Percentiles rank a stretch among this genome's conserved stretches.
phyloP scores from a whole-genome alignment of 1,140 invertebrate genomes.

The Cardiocondyla obscurior region DNA sequence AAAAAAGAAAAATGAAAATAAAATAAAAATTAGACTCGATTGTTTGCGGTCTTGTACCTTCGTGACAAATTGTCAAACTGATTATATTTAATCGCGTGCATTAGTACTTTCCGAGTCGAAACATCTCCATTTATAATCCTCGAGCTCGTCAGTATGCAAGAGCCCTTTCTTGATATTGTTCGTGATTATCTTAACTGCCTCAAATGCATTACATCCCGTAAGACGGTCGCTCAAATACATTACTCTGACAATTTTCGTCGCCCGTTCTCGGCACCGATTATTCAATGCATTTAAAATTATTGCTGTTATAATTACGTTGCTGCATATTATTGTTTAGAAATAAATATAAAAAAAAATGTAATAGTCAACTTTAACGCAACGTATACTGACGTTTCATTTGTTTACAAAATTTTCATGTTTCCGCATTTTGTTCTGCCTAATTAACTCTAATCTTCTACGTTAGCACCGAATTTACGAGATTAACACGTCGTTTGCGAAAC shows the following conservation, averaged over 20 bases:
- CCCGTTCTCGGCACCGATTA: conserved; percentile 63
- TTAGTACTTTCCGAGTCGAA: conserved; percentile 13
- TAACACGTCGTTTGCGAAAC: neutral
- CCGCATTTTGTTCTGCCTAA: neutral
- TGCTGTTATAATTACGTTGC: neutral
- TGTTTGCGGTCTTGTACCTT: neutral
- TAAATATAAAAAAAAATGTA: no score
- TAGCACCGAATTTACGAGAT: neutral
- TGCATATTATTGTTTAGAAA: neutral
- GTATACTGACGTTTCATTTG: neutral
- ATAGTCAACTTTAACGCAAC: no score
- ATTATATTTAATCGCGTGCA: neutral
- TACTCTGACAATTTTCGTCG: conserved; percentile 45
- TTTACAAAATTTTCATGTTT: neutral
- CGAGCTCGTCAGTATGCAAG: neutral
- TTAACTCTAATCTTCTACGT: neutral
- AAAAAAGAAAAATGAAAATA: no score
- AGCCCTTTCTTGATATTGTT: conserved; percentile 50
- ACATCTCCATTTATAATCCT: conserved; percentile 26
- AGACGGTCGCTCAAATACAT: conserved; percentile 65
- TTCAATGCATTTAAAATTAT: conserved; percentile 53
- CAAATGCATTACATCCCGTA: conserved; percentile 71
- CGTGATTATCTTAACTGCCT: conserved; percentile 67
- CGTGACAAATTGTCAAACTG: neutral
- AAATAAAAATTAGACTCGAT: neutral